Percentiles rank a stretch among this genome's conserved stretches.
Conservation (phyloP, 2,888 invertebrate species). For the Charanyca ferruginea region DNA sequence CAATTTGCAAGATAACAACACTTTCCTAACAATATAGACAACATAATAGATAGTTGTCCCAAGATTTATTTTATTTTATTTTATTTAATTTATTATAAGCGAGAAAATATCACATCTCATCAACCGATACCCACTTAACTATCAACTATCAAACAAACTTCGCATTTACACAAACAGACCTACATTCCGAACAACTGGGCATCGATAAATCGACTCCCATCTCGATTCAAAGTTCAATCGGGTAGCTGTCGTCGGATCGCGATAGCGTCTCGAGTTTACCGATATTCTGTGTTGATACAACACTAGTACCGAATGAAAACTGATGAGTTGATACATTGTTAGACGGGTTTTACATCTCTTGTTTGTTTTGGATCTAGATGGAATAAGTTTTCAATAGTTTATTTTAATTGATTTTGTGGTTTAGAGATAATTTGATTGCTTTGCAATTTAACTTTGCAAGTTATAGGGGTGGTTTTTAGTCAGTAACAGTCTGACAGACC, state of each 20-base stretch:
- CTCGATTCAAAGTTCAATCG: slow-evolving; percentile 68
- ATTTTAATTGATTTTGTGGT: neutral
- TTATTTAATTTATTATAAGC: slow-evolving; percentile 32
- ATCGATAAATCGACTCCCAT: slow-evolving; percentile 65
- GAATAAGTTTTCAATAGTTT: slow-evolving; percentile 7
- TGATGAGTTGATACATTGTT: slow-evolving; percentile 67
- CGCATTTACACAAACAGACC: slow-evolving; percentile 43
- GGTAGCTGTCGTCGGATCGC: slow-evolving; percentile 67
- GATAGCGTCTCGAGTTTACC: slow-evolving; percentile 71
- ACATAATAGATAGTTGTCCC: too few relatives aligned
- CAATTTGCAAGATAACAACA: slow-evolving; percentile 2
- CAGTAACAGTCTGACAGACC: too few relatives aligned
- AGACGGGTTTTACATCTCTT: slow-evolving; percentile 23
- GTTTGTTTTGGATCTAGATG: neutral
- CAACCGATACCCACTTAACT: slow-evolving; percentile 32
- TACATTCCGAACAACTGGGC: slow-evolving; percentile 49
- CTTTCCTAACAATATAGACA: slow-evolving; percentile 1
- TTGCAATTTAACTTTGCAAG: too few relatives aligned
- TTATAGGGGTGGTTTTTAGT: too few relatives aligned
- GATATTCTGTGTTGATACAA: slow-evolving; percentile 69
- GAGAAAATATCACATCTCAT: slow-evolving; percentile 9
- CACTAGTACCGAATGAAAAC: slow-evolving; percentile 68
- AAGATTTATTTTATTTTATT: too few relatives aligned
- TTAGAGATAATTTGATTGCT: neutral
- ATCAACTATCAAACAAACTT: slow-evolving; percentile 41